Evolutionary conservation across 2,888 invertebrate genomes (phyloP).

Genomic region (Torymus auratus): DNA sequence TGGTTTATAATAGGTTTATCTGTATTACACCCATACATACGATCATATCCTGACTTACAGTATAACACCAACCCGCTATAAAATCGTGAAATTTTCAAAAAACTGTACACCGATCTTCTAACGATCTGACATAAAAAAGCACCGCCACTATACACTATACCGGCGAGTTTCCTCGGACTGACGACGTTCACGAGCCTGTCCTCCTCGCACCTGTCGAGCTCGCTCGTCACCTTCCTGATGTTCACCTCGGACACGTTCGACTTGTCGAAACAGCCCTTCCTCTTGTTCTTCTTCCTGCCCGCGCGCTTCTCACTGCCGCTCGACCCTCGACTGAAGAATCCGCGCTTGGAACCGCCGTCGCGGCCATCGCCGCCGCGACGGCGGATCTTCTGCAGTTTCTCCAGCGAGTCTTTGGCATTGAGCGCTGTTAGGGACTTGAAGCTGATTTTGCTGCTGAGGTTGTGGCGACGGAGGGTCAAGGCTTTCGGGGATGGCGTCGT

Average conservation of each 20-base stretch:
- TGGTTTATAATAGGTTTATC: too few relatives aligned
- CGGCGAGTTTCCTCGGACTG: slow-evolving; percentile 9
- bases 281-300: slow-evolving; percentile 29
- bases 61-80: too few relatives aligned
- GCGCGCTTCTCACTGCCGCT: slow-evolving; percentile 28
- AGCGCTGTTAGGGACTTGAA: slow-evolving; percentile 59
- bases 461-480: background rate
- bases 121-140: too few relatives aligned
- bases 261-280: slow-evolving; percentile 38
- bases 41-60: too few relatives aligned
- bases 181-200: slow-evolving; percentile 37
- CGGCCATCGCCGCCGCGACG: background rate
- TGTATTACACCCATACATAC: too few relatives aligned
- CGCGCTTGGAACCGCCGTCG: background rate
- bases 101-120: too few relatives aligned
- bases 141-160: background rate
- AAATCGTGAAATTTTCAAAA: too few relatives aligned
- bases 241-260: slow-evolving; percentile 43
- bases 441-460: slow-evolving; percentile 19
- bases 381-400: slow-evolving; percentile 54
- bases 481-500: background rate
- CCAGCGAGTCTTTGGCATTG: slow-evolving; percentile 56
- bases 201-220: background rate
- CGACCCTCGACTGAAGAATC: slow-evolving; percentile 6
- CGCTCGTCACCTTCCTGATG: slow-evolving; percentile 31